Base-by-base conservation (phyloP, 2,888 invertebrate genomes). In the Erebia aethiops region DNA sequence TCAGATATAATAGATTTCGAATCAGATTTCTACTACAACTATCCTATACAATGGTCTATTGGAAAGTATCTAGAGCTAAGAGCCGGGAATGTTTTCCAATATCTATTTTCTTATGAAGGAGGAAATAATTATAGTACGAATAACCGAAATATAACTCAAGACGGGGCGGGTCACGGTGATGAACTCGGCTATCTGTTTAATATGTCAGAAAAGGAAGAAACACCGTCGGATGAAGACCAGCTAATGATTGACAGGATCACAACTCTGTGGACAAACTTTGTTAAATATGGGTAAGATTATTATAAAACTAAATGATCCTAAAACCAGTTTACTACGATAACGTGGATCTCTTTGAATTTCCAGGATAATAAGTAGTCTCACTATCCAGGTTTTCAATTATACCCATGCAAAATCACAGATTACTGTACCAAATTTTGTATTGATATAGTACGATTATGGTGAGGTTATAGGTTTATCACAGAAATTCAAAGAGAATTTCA, bases 231-330 rank as follows among this genome's bases (percentile, higher is more conserved):
- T 2, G 74, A 80, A 63, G 91, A 91, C 76, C 78, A 84, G 77
- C 67, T 85, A 2, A 71, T 82, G 0, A 81, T 87, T 46, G 83
- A 89, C 67, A 80, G 82, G 21, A 83, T 91, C 75, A 90, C 89
- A 0, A 81, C 81, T 0, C 79, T 91, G 81, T 91, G 90, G 90
- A 82, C 91, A 0, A 91, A 91, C 71, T 90, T 90, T 67, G 88
- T 79, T 0, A 91, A 90, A 78, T 84, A 81, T 64, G 80, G 87
- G 91, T 90, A 79, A 62, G 78, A 11, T 26, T 7, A 35, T 35
- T 35, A 35, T 35, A 35, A 35, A 35, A 7, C 35, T 35, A 35
- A 7, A 35, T 35, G 2, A 35, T 35, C 7, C 35, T 7, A 35
- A 7, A 7, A 35, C 35, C 7, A 35, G 35, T 35, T 7, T 35